Percentiles rank a stretch among this genome's conserved stretches.
These are phyloP conservation scores for Tychaedon coryphoeus DNA, from an alignment of 2,113 vertebrate species.

Conservation along the genomic window DNA sequence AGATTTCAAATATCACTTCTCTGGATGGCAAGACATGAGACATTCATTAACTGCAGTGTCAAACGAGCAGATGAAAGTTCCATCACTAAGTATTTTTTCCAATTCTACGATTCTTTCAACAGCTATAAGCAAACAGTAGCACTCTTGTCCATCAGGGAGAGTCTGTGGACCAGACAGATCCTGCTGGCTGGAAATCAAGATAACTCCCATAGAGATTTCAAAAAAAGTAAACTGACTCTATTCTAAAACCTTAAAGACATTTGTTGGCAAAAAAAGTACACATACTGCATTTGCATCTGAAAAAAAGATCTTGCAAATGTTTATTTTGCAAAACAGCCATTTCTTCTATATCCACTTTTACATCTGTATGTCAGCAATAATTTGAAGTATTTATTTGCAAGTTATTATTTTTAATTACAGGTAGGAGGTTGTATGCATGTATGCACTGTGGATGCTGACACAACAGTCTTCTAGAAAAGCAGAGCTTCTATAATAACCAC, in stretches of 20 bases:
- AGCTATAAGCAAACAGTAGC: constrained; percentile 43
- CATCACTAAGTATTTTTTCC: not conserved
- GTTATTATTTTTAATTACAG: not conserved
- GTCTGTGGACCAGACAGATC: constrained; percentile 14
- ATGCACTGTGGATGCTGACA: not conserved
- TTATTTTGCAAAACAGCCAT: not conserved
- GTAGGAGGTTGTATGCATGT: not conserved
- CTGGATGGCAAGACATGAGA: not conserved
- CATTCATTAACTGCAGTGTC: not conserved
- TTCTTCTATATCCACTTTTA: not conserved
- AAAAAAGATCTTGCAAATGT: not conserved
- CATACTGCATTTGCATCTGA: not conserved
- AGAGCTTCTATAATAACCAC: not conserved
- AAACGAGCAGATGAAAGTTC: constrained; percentile 25
- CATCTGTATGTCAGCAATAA: not conserved
- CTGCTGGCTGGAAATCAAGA: constrained; percentile 32
- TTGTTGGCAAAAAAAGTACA: not conserved
- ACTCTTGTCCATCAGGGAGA: constrained; percentile 10
- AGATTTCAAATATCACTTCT: not conserved
- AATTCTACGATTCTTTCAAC: constrained; percentile 21
- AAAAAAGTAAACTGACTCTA: not conserved
- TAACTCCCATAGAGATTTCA: not conserved
- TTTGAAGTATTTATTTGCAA: not conserved
- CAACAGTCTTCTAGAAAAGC: not conserved
- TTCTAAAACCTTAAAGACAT: not conserved